Evolutionary conservation across 2,888 invertebrate species (phyloP).

Genomic region (Horisme vitalbata): DNA sequence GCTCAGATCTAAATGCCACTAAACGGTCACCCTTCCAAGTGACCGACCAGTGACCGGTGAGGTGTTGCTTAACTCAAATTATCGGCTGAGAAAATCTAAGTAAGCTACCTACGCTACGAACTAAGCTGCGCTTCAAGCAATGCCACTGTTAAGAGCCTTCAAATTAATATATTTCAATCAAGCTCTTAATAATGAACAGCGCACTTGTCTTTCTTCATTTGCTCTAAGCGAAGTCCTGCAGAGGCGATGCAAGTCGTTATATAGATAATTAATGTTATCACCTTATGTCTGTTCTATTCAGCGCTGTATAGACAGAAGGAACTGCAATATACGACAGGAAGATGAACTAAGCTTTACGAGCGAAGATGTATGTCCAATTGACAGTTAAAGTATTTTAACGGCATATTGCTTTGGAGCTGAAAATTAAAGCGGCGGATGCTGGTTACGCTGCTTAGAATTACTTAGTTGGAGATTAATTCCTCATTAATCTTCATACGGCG

Average conservation of each 20-base stretch:
- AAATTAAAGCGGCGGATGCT: conserved; percentile 62
- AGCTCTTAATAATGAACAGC: not conserved
- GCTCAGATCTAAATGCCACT: no score
- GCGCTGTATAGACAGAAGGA: conserved; percentile 52
- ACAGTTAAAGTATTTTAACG: conserved; percentile 67
- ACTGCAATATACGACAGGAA: conserved; percentile 66
- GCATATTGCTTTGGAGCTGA: conserved; percentile 63
- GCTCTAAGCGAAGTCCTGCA: conserved; percentile 1
- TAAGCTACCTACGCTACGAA: not conserved
- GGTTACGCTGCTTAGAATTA: conserved; percentile 53
- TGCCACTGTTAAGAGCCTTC: no score
- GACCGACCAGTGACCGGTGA: no score
- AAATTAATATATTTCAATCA: no score
- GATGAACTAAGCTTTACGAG: conserved; percentile 62
- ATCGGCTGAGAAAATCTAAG: no score
- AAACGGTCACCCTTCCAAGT: no score
- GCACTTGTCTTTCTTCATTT: not conserved
- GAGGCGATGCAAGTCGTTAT: conserved; percentile 24
- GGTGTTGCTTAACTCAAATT: no score
- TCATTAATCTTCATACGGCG: conserved; percentile 66
- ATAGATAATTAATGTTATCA: conserved; percentile 40
- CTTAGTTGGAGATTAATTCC: conserved; percentile 66
- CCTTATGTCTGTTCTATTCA: conserved; percentile 18
- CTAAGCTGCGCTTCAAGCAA: no score
- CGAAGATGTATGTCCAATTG: conserved; percentile 62